A percentile compares a stretch with the other conserved stretches of the same genome.
Conservation (phyloP, 2,797 vertebrate species). For the Smutsia gigantea region DNA sequence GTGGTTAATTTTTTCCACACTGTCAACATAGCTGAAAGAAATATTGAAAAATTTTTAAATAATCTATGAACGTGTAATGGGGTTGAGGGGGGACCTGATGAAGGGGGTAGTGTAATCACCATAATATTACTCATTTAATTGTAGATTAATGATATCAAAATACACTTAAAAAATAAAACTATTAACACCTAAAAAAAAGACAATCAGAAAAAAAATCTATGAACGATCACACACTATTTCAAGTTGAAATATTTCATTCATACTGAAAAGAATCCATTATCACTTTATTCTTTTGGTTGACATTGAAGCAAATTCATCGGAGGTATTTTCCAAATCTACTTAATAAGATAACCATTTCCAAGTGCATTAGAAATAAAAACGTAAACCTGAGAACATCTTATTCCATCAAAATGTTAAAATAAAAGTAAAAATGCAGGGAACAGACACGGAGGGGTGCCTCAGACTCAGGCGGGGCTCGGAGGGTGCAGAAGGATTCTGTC, state of each 20-base stretch:
- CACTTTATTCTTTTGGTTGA: neutral
- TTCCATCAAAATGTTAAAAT: neutral
- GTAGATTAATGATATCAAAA: too few relatives aligned
- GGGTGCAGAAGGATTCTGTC: rapidly evolving
- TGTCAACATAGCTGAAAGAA: neutral
- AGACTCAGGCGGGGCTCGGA: rapidly evolving
- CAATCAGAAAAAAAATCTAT: too few relatives aligned
- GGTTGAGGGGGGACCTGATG: too few relatives aligned
- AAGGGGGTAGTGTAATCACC: too few relatives aligned
- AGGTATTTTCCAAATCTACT: neutral
- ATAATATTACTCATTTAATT: too few relatives aligned
- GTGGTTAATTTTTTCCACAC: neutral
- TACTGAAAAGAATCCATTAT: neutral
- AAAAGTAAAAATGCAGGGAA: neutral
- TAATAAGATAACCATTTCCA: neutral
- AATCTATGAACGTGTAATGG: too few relatives aligned
- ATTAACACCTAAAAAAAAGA: too few relatives aligned
- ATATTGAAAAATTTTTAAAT: neutral
- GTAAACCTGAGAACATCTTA: neutral
- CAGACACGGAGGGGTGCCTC: neutral
- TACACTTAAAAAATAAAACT: too few relatives aligned
- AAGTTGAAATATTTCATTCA: neutral
- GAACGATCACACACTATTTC: neutral
- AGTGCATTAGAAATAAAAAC: neutral
- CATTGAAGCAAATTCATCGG: neutral